These are phyloP conservation scores for Caenorhabditis angaria DNA, from an alignment of 2,888 invertebrate genomes.

Conservation along the genomic window DNA sequence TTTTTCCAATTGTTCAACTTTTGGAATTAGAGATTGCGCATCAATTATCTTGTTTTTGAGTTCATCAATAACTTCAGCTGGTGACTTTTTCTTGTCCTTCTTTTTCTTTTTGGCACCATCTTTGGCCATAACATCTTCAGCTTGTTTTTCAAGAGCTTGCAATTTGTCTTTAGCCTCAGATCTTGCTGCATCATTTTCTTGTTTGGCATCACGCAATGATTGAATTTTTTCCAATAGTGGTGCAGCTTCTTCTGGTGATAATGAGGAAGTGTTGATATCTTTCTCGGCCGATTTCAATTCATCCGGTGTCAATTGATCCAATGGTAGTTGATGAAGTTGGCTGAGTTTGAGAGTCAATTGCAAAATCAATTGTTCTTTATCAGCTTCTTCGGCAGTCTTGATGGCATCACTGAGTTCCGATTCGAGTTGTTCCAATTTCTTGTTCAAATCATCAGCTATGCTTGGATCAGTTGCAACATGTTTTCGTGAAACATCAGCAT, in stretches of 20 bases:
- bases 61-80: constrained; percentile 12
- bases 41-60: constrained; percentile 18
- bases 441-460: constrained; percentile 19
- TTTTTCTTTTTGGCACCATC: constrained; percentile 11
- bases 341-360: constrained; percentile 24
- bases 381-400: constrained; percentile 23
- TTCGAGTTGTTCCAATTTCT: constrained; percentile 25
- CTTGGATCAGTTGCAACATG: constrained; percentile 26
- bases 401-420: constrained; percentile 21
- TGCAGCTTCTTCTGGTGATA: constrained; percentile 8
- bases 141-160: constrained; percentile 25
- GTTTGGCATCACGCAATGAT: constrained; percentile 6
- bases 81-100: constrained; percentile 16
- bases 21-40: constrained; percentile 15
- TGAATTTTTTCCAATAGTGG: constrained; percentile 7
- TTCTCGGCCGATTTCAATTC: constrained; percentile 10
- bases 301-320: constrained; percentile 14
- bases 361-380: constrained; percentile 32
- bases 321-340: constrained; percentile 26
- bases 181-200: constrained; percentile 18
- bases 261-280: background rate
- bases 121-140: constrained; percentile 20
- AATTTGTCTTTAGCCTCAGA: constrained; percentile 33
- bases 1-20: constrained; percentile 18
- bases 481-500: constrained; percentile 22